A percentile compares a stretch with the other conserved stretches of the same genome.
Evolutionary conservation across 2,888 invertebrate species (phyloP).

Genomic region (Tuberolachnus salignus): DNA sequence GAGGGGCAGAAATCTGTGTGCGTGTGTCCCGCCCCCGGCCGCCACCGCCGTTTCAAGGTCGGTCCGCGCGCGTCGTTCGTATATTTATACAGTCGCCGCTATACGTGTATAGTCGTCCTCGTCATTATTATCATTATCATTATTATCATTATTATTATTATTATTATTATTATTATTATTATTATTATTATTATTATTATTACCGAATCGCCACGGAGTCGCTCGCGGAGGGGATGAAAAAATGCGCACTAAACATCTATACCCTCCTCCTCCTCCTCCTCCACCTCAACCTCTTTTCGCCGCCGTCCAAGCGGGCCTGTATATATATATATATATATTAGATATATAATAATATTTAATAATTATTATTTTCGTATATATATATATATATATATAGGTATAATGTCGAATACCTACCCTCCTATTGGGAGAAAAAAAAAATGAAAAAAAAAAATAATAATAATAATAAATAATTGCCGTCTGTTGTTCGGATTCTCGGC

Average conservation of each 20-base stretch:
- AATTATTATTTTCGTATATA: slow-evolving; percentile 43
- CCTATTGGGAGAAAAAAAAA: neutral
- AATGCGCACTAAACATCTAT: slow-evolving; percentile 38
- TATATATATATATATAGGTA: no score
- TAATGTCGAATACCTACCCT: slow-evolving; percentile 18
- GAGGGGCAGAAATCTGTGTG: slow-evolving; percentile 8
- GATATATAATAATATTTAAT: slow-evolving; percentile 40
- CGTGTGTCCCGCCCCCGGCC: no score
- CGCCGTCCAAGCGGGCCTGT: neutral
- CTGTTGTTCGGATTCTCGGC: slow-evolving; percentile 41
- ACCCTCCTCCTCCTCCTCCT: no score
- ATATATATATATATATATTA: slow-evolving; percentile 30
- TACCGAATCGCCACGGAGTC: neutral
- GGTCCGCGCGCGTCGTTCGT: neutral
- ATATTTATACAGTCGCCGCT: no score
- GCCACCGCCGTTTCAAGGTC: slow-evolving; percentile 54
- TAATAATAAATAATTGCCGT: slow-evolving; percentile 43
- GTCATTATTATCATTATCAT: no score
- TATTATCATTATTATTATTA: no score
- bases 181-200: no score
- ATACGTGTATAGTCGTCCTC: slow-evolving; percentile 14
- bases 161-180: no score
- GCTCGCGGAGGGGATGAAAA: slow-evolving; percentile 32
- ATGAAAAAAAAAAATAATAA: no score
- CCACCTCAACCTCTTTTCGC: no score